phyloP scores from a whole-genome alignment of 1,140 invertebrate species.

The Leptinotarsa lineolata region DNA sequence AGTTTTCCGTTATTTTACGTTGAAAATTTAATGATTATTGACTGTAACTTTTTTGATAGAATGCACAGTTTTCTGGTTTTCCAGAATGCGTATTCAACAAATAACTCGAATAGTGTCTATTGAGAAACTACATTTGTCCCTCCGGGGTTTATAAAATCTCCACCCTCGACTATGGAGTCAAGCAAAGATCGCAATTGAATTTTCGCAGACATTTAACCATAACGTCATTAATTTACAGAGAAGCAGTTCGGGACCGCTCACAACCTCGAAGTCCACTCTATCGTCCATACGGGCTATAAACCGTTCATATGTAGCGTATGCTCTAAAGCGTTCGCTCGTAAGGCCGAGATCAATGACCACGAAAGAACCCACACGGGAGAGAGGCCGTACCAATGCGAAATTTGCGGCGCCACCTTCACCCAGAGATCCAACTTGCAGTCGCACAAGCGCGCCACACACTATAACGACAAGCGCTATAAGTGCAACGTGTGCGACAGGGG shows the following conservation, averaged over 20 bases:
- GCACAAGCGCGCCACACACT: conserved; percentile 78
- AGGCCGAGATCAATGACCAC: conserved; percentile 65
- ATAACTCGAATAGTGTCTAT: too few species aligned
- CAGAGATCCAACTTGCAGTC: conserved; percentile 80
- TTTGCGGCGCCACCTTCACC: conserved; percentile 76
- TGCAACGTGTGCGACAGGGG: conserved; percentile 65
- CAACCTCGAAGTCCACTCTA: conserved; percentile 74
- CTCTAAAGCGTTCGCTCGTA: conserved; percentile 74
- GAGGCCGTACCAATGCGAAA: conserved; percentile 80
- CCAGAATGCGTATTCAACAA: too few species aligned
- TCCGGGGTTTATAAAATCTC: too few species aligned
- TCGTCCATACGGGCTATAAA: conserved; percentile 68
- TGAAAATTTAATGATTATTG: too few species aligned
- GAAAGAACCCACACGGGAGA: conserved; percentile 63
- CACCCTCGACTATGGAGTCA: too few species aligned
- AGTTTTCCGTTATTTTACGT: too few species aligned
- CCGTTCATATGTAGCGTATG: conserved; percentile 73
- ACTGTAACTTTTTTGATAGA: too few species aligned
- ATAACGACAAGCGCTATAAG: conserved; percentile 74
- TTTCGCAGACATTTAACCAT: too few species aligned
- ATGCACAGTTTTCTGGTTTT: too few species aligned
- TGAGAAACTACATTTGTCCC: too few species aligned
- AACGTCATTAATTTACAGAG: conserved; percentile 37
- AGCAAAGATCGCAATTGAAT: too few species aligned
- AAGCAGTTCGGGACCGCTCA: conserved; percentile 77